phyloP scores from a whole-genome alignment of 2,888 invertebrate genomes.

The Drosophila recens region DNA sequence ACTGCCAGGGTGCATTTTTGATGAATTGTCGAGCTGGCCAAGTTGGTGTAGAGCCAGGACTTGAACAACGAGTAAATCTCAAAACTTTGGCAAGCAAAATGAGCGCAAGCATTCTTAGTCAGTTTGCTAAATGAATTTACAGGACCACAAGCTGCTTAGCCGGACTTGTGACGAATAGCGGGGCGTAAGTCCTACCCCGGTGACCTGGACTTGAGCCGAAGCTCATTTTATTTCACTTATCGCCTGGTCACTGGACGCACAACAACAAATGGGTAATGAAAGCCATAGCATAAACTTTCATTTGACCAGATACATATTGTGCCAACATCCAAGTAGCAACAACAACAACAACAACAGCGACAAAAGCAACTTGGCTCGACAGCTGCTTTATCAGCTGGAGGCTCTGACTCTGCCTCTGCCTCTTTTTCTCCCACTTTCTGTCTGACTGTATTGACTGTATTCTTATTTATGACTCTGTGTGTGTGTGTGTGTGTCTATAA shows the following conservation, averaged over 20 bases:
- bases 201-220: conserved; percentile 40
- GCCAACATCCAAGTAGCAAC: conserved; percentile 16
- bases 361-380: conserved; percentile 26
- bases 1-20: conserved; percentile 49
- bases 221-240: conserved; percentile 79
- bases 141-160: conserved; percentile 66
- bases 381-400: conserved; percentile 48
- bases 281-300: conserved; percentile 72
- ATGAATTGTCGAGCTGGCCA: conserved; percentile 66
- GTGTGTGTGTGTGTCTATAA: conserved; percentile 35
- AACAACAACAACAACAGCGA: conserved; percentile 11
- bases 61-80: conserved; percentile 55
- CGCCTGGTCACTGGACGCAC: conserved; percentile 67
- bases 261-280: conserved; percentile 65
- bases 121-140: conserved; percentile 72
- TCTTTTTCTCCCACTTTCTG: neutral
- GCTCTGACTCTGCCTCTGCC: conserved; percentile 1
- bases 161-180: neutral
- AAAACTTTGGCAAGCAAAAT: conserved; percentile 50
- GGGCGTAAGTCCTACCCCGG: conserved; percentile 2
- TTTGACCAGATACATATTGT: conserved; percentile 51
- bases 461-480: conserved; percentile 53
- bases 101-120: conserved; percentile 64
- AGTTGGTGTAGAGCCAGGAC: conserved; percentile 21
- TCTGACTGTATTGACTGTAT: conserved; percentile 33